These are phyloP conservation scores for Drosophila trapezifrons DNA, from an alignment of 1,140 invertebrate species.

Conservation along the genomic window DNA sequence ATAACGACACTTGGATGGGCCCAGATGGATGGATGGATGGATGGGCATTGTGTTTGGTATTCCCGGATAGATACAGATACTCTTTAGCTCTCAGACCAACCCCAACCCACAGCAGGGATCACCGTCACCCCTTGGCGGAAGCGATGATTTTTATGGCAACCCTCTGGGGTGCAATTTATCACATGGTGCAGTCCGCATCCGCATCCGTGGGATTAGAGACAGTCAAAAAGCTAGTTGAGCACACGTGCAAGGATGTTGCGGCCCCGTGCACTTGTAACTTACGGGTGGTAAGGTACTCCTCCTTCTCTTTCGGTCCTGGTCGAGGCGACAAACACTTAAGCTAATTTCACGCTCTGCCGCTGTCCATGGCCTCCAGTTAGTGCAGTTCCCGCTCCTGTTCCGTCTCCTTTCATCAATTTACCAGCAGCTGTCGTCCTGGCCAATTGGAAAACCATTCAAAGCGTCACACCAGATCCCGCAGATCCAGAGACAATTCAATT, in stretches of 20 bases:
- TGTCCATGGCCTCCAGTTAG: slow-evolving; percentile 18
- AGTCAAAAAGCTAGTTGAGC: slow-evolving; percentile 78
- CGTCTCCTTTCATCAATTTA: slow-evolving; percentile 47
- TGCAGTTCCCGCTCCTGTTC: not conserved
- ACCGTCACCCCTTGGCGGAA: slow-evolving; percentile 12
- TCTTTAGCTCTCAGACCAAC: not conserved
- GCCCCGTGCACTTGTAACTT: slow-evolving; percentile 49
- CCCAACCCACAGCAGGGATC: not conserved
- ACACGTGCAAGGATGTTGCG: slow-evolving; percentile 59
- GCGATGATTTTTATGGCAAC: slow-evolving; percentile 82
- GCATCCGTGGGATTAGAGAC: slow-evolving; percentile 67
- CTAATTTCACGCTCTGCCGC: slow-evolving; percentile 75
- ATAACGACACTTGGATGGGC: slow-evolving; percentile 38
- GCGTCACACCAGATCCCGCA: not conserved
- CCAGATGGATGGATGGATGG: slow-evolving; percentile 15
- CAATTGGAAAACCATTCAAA: slow-evolving; percentile 68
- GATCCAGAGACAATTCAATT: not conserved
- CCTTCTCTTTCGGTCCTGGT: slow-evolving; percentile 5
- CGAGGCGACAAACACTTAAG: slow-evolving; percentile 68
- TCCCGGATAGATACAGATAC: slow-evolving; percentile 7
- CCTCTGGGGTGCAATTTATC: slow-evolving; percentile 84
- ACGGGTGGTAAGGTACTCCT: slow-evolving; percentile 6
- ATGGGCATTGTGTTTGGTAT: not conserved
- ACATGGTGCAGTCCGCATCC: slow-evolving; percentile 56
- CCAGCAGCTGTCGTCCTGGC: slow-evolving; percentile 64